Conservation (phyloP, 2,888 invertebrate genomes). For the Torymus tubicola region DNA sequence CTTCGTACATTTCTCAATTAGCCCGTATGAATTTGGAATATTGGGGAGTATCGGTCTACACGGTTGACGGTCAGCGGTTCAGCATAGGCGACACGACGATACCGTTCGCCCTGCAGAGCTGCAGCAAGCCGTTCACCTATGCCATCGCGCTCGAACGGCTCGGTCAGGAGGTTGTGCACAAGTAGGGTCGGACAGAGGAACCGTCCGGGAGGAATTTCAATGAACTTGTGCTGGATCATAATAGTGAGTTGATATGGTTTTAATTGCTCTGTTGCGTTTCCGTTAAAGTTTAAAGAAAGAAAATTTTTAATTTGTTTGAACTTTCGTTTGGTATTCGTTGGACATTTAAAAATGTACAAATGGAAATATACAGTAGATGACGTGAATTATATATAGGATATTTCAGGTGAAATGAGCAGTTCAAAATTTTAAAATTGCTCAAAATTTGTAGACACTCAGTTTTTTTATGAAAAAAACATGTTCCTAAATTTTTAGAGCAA, state of each 20-base stretch:
- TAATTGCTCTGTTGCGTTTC: not conserved
- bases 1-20: slow-evolving; percentile 96
- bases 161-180: slow-evolving; percentile 94
- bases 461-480: too few relatives aligned
- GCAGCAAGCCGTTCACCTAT: slow-evolving; percentile 96
- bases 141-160: slow-evolving; percentile 95
- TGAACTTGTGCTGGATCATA: slow-evolving; percentile 94
- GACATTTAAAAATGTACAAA: too few relatives aligned
- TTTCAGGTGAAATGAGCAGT: too few relatives aligned
- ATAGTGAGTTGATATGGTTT: slow-evolving; percentile 83
- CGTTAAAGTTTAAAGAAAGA: too few relatives aligned
- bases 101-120: slow-evolving; percentile 96
- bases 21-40: slow-evolving; percentile 91
- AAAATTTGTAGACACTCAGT: too few relatives aligned
- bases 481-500: too few relatives aligned
- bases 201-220: slow-evolving; percentile 98
- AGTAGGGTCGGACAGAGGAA: slow-evolving; percentile 97
- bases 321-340: too few relatives aligned
- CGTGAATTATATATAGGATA: too few relatives aligned
- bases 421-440: too few relatives aligned
- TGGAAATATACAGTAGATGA: too few relatives aligned
- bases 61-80: slow-evolving; percentile 96
- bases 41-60: slow-evolving; percentile 97
- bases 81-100: slow-evolving; percentile 94
- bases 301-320: too few relatives aligned